Evolutionary conservation across 2,797 vertebrate species (phyloP).

Genomic region (Orestias chungarensis): DNA sequence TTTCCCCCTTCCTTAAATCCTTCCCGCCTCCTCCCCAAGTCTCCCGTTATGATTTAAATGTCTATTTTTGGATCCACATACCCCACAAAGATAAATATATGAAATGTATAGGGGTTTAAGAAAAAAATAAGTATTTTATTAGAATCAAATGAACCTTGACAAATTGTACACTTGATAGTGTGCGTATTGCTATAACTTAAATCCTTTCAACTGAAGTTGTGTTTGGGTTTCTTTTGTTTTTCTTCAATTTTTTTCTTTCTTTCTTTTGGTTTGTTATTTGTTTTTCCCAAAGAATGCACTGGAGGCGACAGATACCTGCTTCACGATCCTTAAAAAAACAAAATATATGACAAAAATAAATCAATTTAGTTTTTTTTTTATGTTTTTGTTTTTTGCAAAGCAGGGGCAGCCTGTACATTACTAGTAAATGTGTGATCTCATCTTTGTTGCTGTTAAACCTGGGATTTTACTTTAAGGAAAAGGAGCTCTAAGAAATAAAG

Average conservation of each 20-base stretch:
- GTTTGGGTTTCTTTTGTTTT: slow-evolving; percentile 70
- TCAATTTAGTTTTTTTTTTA: slow-evolving; percentile 63
- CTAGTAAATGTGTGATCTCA: slow-evolving; percentile 63
- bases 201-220: slow-evolving; percentile 89
- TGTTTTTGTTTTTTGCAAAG: slow-evolving; percentile 57
- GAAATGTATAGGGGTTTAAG: slow-evolving; percentile 85
- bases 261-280: slow-evolving; percentile 21
- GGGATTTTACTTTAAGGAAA: slow-evolving; percentile 65
- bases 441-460: slow-evolving; percentile 66
- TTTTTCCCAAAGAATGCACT: slow-evolving; percentile 40
- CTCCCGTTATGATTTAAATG: slow-evolving; percentile 76
- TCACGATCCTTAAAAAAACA: slow-evolving; percentile 79
- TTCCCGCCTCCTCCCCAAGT: slow-evolving; percentile 18
- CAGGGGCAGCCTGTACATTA: slow-evolving; percentile 61
- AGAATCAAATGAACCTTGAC: slow-evolving; percentile 79
- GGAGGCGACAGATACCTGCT: slow-evolving; percentile 82
- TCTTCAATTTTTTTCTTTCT: slow-evolving; percentile 60
- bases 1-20: slow-evolving; percentile 18
- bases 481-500: slow-evolving; percentile 66
- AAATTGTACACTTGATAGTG: slow-evolving; percentile 84
- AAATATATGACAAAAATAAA: slow-evolving; percentile 35
- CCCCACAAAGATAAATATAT: slow-evolving; percentile 80
- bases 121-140: slow-evolving; percentile 80
- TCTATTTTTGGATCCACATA: slow-evolving; percentile 81
- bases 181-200: slow-evolving; percentile 89